These are phyloP conservation scores for Mya arenaria DNA, from an alignment of 1,140 invertebrate genomes.

Conservation along the genomic window DNA sequence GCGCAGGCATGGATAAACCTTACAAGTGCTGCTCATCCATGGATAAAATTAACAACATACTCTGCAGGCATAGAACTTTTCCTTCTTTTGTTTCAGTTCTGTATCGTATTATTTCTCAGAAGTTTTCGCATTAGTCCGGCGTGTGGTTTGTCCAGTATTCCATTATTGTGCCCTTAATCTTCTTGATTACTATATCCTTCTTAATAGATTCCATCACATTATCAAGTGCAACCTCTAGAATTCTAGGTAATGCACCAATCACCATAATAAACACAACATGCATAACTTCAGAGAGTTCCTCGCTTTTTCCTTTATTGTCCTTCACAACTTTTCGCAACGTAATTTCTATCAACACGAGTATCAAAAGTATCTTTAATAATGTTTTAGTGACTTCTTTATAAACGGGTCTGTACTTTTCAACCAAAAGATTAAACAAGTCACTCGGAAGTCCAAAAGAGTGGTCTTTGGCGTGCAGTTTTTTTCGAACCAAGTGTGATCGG, in stretches of 20 bases:
- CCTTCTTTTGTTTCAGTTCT: no score
- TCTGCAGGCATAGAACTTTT: no score
- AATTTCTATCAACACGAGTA: not conserved
- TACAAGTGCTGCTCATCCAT: no score
- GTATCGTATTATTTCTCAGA: no score
- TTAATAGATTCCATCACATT: not conserved
- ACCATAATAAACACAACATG: conserved; percentile 42
- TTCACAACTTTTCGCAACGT: conserved; percentile 7
- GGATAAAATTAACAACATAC: no score
- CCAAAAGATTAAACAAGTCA: conserved; percentile 4
- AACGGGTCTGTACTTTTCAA: conserved; percentile 17
- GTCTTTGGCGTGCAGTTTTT: not conserved
- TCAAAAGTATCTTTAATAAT: conserved; percentile 16
- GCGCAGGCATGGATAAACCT: no score
- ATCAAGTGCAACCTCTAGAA: conserved; percentile 17
- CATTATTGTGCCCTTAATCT: not conserved
- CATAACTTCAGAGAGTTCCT: conserved; percentile 29
- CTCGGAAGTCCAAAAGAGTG: conserved; percentile 3
- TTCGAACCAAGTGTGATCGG: not conserved
- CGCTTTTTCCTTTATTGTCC: not conserved
- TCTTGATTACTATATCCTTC: conserved; percentile 17
- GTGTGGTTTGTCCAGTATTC: conserved; percentile 24
- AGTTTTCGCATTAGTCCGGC: no score
- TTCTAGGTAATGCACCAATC: conserved; percentile 20
- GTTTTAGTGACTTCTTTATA: conserved; percentile 15